Conservation (phyloP, 2,888 invertebrate species). For the Pecten maximus region DNA sequence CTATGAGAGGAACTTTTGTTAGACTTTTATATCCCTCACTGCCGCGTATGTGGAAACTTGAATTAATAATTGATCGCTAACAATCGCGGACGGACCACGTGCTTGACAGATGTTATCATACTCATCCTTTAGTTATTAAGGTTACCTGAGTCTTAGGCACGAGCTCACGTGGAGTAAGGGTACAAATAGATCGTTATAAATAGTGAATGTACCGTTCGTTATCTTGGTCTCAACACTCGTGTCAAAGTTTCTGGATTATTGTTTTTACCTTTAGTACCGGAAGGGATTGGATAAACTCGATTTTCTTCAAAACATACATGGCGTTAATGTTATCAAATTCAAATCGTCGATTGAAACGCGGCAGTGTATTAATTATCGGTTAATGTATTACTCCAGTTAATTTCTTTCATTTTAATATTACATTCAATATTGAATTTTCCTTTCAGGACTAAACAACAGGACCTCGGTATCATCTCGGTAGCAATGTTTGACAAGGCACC, state of each 20-base stretch:
- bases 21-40: not conserved
- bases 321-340: not conserved
- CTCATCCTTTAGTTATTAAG: not conserved
- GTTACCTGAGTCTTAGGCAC: not conserved
- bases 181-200: not conserved
- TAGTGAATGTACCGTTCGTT: not conserved
- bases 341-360: not conserved
- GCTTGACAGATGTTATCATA: constrained; percentile 14
- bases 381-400: too few relatives aligned
- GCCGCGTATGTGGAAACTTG: not conserved
- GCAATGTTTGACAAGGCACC: not conserved
- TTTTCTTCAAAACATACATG: too few relatives aligned
- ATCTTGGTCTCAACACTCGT: not conserved
- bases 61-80: not conserved
- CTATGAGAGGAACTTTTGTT: not conserved
- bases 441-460: not conserved
- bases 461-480: not conserved
- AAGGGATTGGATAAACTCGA: not conserved
- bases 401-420: not conserved
- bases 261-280: not conserved
- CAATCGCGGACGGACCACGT: constrained; percentile 8
- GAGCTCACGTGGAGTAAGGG: not conserved
- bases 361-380: not conserved
- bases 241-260: not conserved
- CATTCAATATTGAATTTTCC: not conserved